Evolutionary conservation across 2,888 invertebrate genomes (phyloP).

Genomic region (Scaptomyza parva): DNA sequence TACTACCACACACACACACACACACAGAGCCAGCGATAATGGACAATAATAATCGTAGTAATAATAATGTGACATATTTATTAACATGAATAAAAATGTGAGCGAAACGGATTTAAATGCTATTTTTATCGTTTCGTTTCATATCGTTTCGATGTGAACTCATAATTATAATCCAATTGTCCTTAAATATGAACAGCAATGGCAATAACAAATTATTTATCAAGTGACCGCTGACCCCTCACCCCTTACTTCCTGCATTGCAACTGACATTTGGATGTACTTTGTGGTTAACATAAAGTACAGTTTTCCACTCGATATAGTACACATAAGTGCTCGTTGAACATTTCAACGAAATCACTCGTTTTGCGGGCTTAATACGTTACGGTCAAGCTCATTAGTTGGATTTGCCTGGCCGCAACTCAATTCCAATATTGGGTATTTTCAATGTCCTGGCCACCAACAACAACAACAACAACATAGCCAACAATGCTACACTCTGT

Average conservation of each 20-base stretch:
- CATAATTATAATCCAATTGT: constrained; percentile 74
- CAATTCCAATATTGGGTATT: constrained; percentile 64
- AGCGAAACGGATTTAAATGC: constrained; percentile 60
- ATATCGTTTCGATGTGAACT: constrained; percentile 71
- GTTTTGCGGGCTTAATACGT: constrained; percentile 59
- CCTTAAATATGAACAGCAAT: constrained; percentile 26
- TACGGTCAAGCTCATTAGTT: constrained; percentile 44
- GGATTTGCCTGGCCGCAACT: constrained; percentile 47
- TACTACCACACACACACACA: no score
- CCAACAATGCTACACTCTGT: no score
- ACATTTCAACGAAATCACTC: constrained; percentile 4
- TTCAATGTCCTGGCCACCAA: constrained; percentile 20
- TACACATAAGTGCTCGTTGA: background rate
- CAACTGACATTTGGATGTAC: constrained; percentile 54
- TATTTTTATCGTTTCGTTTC: constrained; percentile 73
- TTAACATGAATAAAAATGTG: constrained; percentile 54
- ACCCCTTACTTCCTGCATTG: constrained; percentile 21
- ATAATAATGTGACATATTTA: constrained; percentile 62
- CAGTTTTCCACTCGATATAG: constrained; percentile 11
- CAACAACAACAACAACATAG: no score
- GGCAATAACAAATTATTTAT: constrained; percentile 64
- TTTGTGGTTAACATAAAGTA: background rate
- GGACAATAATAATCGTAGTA: constrained; percentile 58
- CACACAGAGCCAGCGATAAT: constrained; percentile 64
- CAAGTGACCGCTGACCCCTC: constrained; percentile 44